phyloP scores from a whole-genome alignment of 2,797 vertebrate genomes.

The Alca torda region DNA sequence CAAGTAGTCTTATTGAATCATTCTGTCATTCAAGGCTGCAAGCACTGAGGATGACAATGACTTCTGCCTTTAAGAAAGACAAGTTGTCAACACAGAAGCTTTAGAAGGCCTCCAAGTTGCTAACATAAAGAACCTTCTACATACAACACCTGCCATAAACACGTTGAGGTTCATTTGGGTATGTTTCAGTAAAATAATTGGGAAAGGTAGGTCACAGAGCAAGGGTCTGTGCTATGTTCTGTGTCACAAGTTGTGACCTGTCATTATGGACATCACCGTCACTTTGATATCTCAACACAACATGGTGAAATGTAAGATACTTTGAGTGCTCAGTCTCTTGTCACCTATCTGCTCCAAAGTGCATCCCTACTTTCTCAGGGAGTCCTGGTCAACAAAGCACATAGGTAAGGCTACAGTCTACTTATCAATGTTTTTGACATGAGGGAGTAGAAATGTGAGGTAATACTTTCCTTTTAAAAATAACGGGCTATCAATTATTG shows the following conservation, averaged over 20 bases:
- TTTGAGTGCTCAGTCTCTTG: neutral
- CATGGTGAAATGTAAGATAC: neutral
- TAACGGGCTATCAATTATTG: neutral
- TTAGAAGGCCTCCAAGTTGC: neutral
- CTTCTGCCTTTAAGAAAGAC: neutral
- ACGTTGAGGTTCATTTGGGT: neutral
- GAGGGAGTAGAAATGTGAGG: neutral
- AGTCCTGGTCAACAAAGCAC: neutral
- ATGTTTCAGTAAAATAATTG: neutral
- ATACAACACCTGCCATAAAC: neutral
- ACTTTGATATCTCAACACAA: neutral
- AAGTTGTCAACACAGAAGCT: neutral
- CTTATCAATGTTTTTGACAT: neutral
- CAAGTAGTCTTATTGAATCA: neutral
- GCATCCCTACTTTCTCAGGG: neutral
- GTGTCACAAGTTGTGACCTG: neutral
- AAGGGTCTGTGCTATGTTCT: neutral
- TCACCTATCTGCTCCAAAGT: neutral
- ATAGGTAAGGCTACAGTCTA: neutral
- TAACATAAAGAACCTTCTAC: neutral
- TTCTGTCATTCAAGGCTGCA: neutral
- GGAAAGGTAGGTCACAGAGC: neutral
- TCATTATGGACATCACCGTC: neutral
- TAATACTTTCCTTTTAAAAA: neutral
- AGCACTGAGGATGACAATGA: neutral